These are phyloP conservation scores for Phacellophora camtschatica DNA, from an alignment of 30 jellyfish, hydroid and myxozoan genomes.

Conservation along the genomic window DNA sequence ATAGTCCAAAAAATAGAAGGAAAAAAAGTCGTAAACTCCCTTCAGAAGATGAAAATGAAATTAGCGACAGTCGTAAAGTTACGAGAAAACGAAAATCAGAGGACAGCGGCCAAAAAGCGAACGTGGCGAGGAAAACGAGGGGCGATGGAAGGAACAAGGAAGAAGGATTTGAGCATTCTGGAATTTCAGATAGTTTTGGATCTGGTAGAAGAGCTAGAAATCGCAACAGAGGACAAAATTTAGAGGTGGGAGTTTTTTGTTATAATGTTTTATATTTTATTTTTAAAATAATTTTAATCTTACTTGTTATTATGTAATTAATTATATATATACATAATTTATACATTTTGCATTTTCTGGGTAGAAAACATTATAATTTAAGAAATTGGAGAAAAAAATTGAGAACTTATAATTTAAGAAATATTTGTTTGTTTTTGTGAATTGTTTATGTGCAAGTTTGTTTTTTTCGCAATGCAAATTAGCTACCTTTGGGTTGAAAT, in stretches of 20 bases:
- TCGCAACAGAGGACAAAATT: constrained; percentile 53
- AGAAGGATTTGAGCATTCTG: background rate
- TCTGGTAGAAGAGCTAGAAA: constrained; percentile 60
- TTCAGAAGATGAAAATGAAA: background rate
- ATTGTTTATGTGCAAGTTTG: too few species aligned
- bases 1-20: constrained; percentile 18
- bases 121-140: background rate
- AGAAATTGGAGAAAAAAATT: too few species aligned
- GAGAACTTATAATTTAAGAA: too few species aligned
- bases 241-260: constrained; percentile 7
- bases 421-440: too few species aligned
- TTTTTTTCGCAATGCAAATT: too few species aligned
- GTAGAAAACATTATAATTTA: too few species aligned
- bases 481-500: too few species aligned
- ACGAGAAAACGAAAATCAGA: constrained; percentile 21
- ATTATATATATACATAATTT: too few species aligned
- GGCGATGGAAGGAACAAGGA: background rate
- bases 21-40: background rate
- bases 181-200: background rate
- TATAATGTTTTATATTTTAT: too few species aligned
- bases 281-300: too few species aligned
- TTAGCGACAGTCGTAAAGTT: background rate
- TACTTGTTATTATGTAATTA: too few species aligned
- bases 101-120: background rate
- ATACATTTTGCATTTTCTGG: too few species aligned